Conservation (phyloP, 2,113 vertebrate genomes). For the Rhagologus leucostigma region DNA sequence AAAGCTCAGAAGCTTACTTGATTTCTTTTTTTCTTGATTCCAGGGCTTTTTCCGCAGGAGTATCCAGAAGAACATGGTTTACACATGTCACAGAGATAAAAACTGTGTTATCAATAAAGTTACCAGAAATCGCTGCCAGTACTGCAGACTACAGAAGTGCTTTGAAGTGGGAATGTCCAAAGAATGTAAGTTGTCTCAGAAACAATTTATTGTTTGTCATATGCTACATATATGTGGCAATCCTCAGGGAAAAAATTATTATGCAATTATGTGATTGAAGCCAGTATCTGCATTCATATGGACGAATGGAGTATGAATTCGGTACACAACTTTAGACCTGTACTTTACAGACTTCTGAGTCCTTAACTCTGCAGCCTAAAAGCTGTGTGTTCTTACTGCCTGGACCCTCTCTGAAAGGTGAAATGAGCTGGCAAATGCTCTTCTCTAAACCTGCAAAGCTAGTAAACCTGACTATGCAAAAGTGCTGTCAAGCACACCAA, state of each 20-base stretch:
- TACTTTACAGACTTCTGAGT: neutral
- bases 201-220: conserved; percentile 7
- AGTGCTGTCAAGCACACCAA: neutral
- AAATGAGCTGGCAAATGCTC: neutral
- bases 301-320: neutral
- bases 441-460: neutral
- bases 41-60: conserved; percentile 97
- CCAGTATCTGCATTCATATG: neutral
- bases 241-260: neutral
- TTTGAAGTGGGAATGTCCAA: conserved; percentile 96
- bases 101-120: conserved; percentile 98
- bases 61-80: conserved; percentile 98
- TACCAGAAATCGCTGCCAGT: conserved; percentile 95
- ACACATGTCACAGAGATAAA: conserved; percentile 94
- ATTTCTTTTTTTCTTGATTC: conserved; percentile 58
- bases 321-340: neutral
- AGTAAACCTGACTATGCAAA: neutral
- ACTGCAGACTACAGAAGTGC: conserved; percentile 93
- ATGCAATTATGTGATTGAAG: neutral
- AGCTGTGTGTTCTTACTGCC: neutral
- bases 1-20: conserved; percentile 17
- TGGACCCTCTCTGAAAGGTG: neutral
- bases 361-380: neutral
- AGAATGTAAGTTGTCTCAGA: conserved; percentile 86
- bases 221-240: neutral